These are phyloP conservation scores for Apocrypta bakeri DNA, from an alignment of 1,140 invertebrate species.

Conservation along the genomic window DNA sequence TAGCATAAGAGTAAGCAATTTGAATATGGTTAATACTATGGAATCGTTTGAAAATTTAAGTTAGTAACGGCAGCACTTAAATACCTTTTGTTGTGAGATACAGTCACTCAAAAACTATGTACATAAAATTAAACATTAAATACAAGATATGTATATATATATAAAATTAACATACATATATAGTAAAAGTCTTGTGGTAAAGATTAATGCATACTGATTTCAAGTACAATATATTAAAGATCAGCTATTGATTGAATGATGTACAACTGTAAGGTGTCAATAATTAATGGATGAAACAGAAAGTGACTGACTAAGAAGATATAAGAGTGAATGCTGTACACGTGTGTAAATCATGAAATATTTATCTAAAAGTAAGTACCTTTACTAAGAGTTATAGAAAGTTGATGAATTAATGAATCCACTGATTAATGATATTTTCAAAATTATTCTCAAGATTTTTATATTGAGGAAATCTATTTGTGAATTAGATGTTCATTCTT, in stretches of 20 bases:
- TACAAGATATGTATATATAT: not conserved
- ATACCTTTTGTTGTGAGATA: constrained; percentile 2
- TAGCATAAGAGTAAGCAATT: not conserved
- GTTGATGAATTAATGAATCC: not conserved
- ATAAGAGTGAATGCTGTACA: not conserved
- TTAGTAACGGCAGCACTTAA: not conserved
- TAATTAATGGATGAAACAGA: not conserved
- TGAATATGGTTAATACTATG: not conserved
- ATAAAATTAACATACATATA: not conserved
- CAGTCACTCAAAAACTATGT: not conserved
- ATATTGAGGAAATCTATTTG: not conserved
- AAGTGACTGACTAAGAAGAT: not conserved
- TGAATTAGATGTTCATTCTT: not conserved
- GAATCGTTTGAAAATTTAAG: not conserved
- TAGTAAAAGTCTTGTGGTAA: not conserved
- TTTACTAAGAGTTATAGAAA: not conserved
- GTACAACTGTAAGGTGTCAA: not conserved
- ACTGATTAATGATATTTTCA: not conserved
- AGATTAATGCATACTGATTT: not conserved
- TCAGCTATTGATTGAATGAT: not conserved
- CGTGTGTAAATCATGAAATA: not conserved
- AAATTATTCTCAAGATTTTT: not conserved
- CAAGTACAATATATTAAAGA: not conserved
- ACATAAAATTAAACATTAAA: constrained; percentile 1
- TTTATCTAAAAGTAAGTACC: not conserved